phyloP scores from a whole-genome alignment of 2,797 vertebrate genomes.

The Phataginus tricuspis region DNA sequence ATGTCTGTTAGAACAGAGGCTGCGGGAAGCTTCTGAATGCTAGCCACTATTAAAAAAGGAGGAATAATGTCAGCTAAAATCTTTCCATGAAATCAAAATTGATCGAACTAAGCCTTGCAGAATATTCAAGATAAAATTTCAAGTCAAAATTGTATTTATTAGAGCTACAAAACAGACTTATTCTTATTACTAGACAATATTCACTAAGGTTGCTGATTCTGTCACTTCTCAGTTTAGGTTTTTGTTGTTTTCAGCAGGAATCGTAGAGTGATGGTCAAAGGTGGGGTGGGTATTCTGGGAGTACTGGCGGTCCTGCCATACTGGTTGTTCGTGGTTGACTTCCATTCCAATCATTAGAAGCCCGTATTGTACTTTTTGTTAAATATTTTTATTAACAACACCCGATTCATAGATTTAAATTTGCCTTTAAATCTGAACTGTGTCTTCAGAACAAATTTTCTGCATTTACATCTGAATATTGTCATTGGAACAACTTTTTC shows the following conservation, averaged over 20 bases:
- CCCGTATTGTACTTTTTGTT: neutral
- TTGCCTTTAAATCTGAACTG: neutral
- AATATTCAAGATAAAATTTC: conserved; percentile 56
- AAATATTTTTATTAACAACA: neutral
- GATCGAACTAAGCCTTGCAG: conserved; percentile 14
- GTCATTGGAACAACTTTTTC: neutral
- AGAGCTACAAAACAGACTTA: neutral
- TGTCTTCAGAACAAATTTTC: neutral
- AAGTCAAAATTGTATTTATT: conserved; percentile 60
- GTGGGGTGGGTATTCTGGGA: neutral
- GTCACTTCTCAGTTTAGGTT: conserved; percentile 56
- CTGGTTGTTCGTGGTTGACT: neutral
- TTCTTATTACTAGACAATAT: conserved; percentile 14
- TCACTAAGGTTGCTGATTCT: neutral
- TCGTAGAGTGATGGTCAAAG: neutral
- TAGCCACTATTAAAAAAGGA: conserved; percentile 91
- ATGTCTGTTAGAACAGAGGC: conserved; percentile 98
- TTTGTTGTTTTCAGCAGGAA: conserved; percentile 29
- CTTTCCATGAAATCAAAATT: neutral
- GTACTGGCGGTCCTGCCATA: accelerated
- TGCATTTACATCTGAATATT: neutral
- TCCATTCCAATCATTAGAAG: neutral
- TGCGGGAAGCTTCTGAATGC: conserved; percentile 98
- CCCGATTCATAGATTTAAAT: neutral
- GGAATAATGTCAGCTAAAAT: conserved; percentile 43